A percentile compares a stretch with the other conserved stretches of the same genome.
phyloP scores from a whole-genome alignment of 2,797 vertebrate species.

The Peromyscus attwateri region DNA sequence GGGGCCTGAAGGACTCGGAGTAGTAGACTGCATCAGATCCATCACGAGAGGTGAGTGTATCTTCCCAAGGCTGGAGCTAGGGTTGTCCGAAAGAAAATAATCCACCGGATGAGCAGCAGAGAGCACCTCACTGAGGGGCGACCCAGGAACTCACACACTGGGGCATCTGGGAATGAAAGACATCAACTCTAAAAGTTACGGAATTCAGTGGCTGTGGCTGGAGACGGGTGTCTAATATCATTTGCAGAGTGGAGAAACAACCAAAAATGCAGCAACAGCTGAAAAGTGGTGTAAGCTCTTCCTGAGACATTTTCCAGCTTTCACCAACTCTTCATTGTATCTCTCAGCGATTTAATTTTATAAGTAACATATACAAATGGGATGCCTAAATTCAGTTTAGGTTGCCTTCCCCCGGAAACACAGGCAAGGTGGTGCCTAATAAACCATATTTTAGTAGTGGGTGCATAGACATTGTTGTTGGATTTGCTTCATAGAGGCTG shows the following conservation, averaged over 20 bases:
- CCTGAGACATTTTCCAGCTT: background rate
- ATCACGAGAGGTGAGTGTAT: background rate
- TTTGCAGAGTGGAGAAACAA: background rate
- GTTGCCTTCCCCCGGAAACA: conserved; percentile 45
- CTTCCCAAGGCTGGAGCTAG: background rate
- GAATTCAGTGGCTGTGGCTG: background rate
- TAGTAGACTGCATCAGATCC: background rate
- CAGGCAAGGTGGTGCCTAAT: background rate
- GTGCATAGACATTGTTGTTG: background rate
- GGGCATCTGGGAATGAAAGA: background rate
- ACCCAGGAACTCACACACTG: background rate
- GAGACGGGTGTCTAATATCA: background rate
- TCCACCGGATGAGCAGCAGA: background rate
- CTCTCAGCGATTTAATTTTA: conserved; percentile 20
- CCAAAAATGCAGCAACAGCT: background rate
- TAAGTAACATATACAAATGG: background rate
- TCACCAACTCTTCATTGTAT: background rate
- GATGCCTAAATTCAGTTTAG: background rate
- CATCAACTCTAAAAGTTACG: background rate
- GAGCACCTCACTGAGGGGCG: background rate
- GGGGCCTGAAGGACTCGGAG: background rate
- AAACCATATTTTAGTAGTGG: background rate
- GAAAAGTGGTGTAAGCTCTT: background rate
- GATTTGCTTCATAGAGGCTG: background rate
- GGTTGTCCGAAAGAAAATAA: conserved; percentile 4